Base-by-base conservation (phyloP, 2,113 vertebrate species). In the Cololabis saira region DNA sequence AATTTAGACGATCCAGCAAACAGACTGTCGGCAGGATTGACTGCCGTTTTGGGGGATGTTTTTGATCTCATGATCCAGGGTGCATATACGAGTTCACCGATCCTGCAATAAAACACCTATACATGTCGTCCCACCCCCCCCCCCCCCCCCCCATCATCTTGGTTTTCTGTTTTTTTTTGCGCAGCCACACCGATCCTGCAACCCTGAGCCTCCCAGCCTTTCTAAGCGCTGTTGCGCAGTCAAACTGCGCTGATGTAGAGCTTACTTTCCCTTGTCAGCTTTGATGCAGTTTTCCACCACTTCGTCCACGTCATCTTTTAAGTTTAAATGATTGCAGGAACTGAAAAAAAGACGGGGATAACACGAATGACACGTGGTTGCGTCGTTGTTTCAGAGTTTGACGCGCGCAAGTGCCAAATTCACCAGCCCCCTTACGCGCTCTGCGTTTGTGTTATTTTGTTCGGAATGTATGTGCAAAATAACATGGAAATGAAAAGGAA, bases 341-440 rank as follows among this genome's bases (percentile, higher is more conserved):
- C 0, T 17, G 40, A 33, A 6, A 1, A n/a, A 2, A 42, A 30
- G 13, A 45, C 5, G n/a, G 17, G 22, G n/a, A 12, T 18, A 12
- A 27, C 15, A 18, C 13, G 37, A 2, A 48, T 58, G 61, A 61
- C 69, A 73, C 65, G 77, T 73, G 87, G 78, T 70, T 73, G 73
- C 78, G 57, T 58, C 2, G n/a, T 53, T 47, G 60, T 59, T 54
- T 68, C 59, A 14, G 57, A 15, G 3, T 65, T 52, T 54, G 67
- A 49, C 58, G 76, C 70, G 78, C 76, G 45, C 63, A 43, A 51
- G 76, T 70, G 59, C 68, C 61, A 65, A 40, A 5, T 18, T 44
- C 33, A 22, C 52, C 61, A 30, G 10, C 27, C 13, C 51, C 13
- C 24, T 44, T 30, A 13, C 16, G 19, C 17, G 41, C 33, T 18